Base-by-base conservation (phyloP, 2,888 invertebrate genomes). In the Gerris lacustris region DNA sequence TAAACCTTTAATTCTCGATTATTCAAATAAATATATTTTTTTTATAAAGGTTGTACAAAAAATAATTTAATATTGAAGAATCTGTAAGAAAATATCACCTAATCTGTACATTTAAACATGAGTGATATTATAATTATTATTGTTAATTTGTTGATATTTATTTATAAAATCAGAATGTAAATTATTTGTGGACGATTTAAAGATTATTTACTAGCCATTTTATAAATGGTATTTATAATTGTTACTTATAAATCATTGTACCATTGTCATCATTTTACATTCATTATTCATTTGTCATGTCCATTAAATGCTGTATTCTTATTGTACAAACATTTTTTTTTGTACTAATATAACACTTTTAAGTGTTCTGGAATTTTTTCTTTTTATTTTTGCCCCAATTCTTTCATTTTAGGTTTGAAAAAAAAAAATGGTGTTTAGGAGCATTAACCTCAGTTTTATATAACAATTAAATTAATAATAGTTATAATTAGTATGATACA, bases 41-140 rank as follows among this genome's bases (percentile, higher is more conserved):
- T 15, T 55, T 55, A 11, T 55, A 11, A 15, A 55, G 55, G 55
- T 55, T 55, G 55, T 55, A 55, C 55, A 55, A 55, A 55, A 55
- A 55, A 31, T 31, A 31, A 31, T 31, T 31, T 31, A 31, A 31
- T 31, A 31, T 31, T 31, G 31, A 31, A 31, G 31, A 31, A 31
- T 31, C 31, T 31, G 31, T 31, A 31, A 31, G 31, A 31, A 31
- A 31, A 9, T 55, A 55, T 55, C 55, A 55, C 55, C 55, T 55
- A 11, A 15, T 55, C 55, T 55, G 55, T 55, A 55, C 55, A 55
- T 55, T 64, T 64, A 64, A 64, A 18, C 9, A 9, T 64, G 11
- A 31, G 64, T 64, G 64, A 64, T 64, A 64, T 64, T 64, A 64
- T 64, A 18, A 64, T 18, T 64, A 64, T 64, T 64, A n/a, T 64